These are phyloP conservation scores for Pterostichus madidus DNA, from an alignment of 2,888 invertebrate species.

Conservation along the genomic window DNA sequence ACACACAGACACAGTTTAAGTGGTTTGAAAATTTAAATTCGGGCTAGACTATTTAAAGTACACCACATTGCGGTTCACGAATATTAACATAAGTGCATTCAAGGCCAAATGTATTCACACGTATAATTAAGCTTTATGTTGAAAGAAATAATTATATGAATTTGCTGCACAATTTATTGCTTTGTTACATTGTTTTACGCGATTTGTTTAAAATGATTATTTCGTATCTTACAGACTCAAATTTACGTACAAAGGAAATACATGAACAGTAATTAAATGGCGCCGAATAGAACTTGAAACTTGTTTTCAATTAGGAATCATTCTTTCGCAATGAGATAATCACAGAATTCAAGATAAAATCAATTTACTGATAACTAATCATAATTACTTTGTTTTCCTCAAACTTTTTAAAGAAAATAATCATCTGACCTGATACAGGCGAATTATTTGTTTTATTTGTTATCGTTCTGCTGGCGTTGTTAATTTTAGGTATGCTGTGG, in stretches of 20 bases:
- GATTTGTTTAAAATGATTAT: conserved; percentile 4
- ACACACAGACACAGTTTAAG: neutral
- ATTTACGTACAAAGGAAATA: neutral
- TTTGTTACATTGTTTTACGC: neutral
- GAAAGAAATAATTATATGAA: neutral
- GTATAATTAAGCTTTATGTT: neutral
- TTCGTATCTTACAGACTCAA: neutral
- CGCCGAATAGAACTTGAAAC: too few species aligned
- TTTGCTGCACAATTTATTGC: neutral
- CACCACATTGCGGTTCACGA: neutral
- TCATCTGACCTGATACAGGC: neutral
- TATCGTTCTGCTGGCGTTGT: too few species aligned
- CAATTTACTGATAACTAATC: neutral
- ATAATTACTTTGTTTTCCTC: neutral
- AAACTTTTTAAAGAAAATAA: neutral
- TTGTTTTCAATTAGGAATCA: neutral
- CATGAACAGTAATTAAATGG: neutral
- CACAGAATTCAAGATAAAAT: conserved; percentile 1
- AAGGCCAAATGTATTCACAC: neutral
- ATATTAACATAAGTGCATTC: neutral
- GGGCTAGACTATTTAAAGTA: neutral
- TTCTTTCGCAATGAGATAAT: conserved; percentile 3
- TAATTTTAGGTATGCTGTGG: too few species aligned
- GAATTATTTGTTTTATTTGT: too few species aligned
- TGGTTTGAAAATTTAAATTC: neutral